Evolutionary conservation across 1,140 invertebrate genomes (phyloP).

Genomic region (Drosophila nasuta): DNA sequence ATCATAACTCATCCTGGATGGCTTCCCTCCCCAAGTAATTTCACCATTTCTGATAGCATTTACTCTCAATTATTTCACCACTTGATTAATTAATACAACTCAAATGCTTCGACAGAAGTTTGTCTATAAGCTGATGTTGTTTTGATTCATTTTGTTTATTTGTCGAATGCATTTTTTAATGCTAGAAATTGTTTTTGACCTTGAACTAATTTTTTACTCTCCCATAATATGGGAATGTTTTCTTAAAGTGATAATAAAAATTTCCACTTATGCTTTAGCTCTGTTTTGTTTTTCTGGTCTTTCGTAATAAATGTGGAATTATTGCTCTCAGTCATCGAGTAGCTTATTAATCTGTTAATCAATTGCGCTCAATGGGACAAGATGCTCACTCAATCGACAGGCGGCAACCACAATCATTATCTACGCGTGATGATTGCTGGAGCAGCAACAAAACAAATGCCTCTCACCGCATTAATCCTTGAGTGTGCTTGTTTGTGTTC

Average conservation of each 20-base stretch:
- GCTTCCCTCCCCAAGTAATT: slow-evolving; percentile 2
- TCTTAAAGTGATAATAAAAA: slow-evolving; percentile 59
- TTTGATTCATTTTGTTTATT: slow-evolving; percentile 35
- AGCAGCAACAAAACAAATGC: slow-evolving; percentile 12
- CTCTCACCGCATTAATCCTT: slow-evolving; percentile 69
- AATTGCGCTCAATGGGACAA: slow-evolving; percentile 65
- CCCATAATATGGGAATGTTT: slow-evolving; percentile 41
- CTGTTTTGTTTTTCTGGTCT: background rate
- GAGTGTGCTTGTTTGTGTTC: slow-evolving; percentile 32
- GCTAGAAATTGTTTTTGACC: slow-evolving; percentile 52
- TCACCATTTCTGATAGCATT: slow-evolving; percentile 10
- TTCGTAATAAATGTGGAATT: slow-evolving; percentile 35
- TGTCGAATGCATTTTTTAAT: slow-evolving; percentile 31
- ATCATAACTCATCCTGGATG: slow-evolving; percentile 7
- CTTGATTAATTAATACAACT: slow-evolving; percentile 60
- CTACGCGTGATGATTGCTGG: slow-evolving; percentile 25
- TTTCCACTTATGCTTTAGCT: slow-evolving; percentile 64
- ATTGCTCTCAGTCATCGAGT: slow-evolving; percentile 27
- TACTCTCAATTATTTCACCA: slow-evolving; percentile 17
- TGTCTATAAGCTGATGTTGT: slow-evolving; percentile 40
- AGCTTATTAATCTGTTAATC: slow-evolving; percentile 74
- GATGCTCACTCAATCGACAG: slow-evolving; percentile 65
- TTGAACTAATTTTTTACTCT: slow-evolving; percentile 66
- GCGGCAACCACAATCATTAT: slow-evolving; percentile 15
- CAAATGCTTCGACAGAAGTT: slow-evolving; percentile 12